Base-by-base conservation (phyloP, 2,113 vertebrate species). In the Eudorcas thomsonii region DNA sequence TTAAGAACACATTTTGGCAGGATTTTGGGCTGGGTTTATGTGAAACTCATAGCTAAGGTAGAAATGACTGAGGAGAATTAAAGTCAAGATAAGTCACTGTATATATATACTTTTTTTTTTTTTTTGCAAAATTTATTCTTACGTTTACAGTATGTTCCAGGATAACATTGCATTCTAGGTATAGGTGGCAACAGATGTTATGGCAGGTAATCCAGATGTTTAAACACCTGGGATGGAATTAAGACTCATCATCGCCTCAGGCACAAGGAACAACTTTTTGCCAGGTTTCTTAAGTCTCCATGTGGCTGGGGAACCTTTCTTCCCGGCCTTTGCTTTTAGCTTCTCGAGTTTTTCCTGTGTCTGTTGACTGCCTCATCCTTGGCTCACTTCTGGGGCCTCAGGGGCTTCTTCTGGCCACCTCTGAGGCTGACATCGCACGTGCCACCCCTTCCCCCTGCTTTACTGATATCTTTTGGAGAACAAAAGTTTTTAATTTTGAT, bases 401-500 rank as follows among this genome's bases (percentile, higher is more conserved):
- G 45, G 28, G 45, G 28, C 45, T 33, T 3, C 25, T 28, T 45
- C 45, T 80, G 48, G 77, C 45, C 45, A 19, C 77, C 26, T 80
- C 16, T 5, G 28, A 50, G 45, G 45, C 78, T 5, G 16, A 30
- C 78, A 50, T 33, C 16, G 17, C 43, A 19, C 28, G 1, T 19
- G 16, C 78, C 28, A 11, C 78, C 28, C 26, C 45, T 48, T 19
- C 9, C 28, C 45, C 78, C 28, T 33, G 45, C 28, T 48, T 95
- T 91, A 43, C 77, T 91, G 36, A 11, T 81, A 7, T 52, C 25
- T 95, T 96, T 93, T 1, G 6, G 97, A 92, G 88, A 90, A 91
- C 26, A 71, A 23, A 71, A 77, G 50, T 80, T 94, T 95, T 92
- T 71, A n/a, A 94, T 84, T 92, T 87, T 94, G 80, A 81, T 95